Evolutionary conservation across 2,888 invertebrate species (phyloP), one percentile per base, ranked within the genome.

Genomic region (Ophion costatus): DNA sequence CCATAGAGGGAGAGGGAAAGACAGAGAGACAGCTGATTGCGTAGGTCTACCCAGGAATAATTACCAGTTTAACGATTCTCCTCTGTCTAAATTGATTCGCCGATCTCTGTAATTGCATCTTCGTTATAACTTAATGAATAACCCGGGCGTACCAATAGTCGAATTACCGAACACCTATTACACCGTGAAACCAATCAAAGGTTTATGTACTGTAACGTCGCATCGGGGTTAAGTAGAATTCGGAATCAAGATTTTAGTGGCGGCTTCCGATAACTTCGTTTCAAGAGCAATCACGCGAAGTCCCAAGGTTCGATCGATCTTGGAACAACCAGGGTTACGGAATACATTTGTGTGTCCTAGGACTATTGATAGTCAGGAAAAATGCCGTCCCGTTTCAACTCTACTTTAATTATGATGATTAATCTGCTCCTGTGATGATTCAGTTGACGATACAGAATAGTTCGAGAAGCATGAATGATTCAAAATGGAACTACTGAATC

Each of bases 11-110:
- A 14, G 51, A 51, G 51, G 17, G n/a, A 42, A 42, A 51, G 51
- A 24, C 6, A 29, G 10, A 17, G 51, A 20, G 56, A 71, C 9
- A 61, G 66, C 57, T 77, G 20, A 29, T 38, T 33, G 22, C 66
- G 38, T 22, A 22, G 22, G n/a, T 51, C 56, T 51, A 76, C 45
- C 57, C 38, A 33, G 56, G 33, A 66, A 82, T 82, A 61, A 80
- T 73, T 70, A 69, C 45, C 81, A 24, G 70, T 70, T 81, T 59
- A 81, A 63, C 64, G 74, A 81, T 81, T 78, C 74, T 78, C 78
- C 70, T 4, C 70, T 4, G 38, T 63, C 64, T 70, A 75, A 83
- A 85, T 85, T 83, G 83, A 83, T 80, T 85, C 83, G 80, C 63
- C 67, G 57, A 80, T 80, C 69, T 29, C 24, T 56, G 9, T 79